phyloP scores from a whole-genome alignment of 2,113 vertebrate genomes.

The Anarhynchus alexandrinus region DNA sequence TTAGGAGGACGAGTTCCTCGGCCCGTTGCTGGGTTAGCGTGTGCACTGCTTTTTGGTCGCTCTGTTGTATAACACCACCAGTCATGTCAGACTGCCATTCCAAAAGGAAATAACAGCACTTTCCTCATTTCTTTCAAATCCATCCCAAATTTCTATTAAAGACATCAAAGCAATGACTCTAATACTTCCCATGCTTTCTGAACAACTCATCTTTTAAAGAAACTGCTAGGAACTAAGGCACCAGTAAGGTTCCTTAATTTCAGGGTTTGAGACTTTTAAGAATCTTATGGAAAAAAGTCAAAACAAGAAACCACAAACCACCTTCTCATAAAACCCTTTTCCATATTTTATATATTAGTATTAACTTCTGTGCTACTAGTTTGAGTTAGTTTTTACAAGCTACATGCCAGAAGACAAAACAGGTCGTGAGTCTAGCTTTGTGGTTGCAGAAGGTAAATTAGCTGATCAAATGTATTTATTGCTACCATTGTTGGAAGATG shows the following conservation, averaged over 20 bases:
- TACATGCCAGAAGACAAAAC: neutral
- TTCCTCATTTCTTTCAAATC: slow-evolving; percentile 17
- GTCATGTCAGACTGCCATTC: slow-evolving; percentile 10
- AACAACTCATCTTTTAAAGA: slow-evolving; percentile 10
- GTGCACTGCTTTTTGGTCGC: neutral
- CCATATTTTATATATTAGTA: neutral
- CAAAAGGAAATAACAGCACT: slow-evolving; percentile 51
- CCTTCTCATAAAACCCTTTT: neutral
- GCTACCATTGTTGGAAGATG: neutral
- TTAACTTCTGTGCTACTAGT: neutral
- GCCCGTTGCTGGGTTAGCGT: neutral
- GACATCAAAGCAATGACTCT: slow-evolving; percentile 42
- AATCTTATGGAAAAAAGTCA: neutral
- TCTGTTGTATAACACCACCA: slow-evolving; percentile 5
- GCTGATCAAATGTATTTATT: neutral
- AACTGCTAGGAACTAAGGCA: slow-evolving; percentile 3
- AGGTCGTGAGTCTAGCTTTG: neutral
- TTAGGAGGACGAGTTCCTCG: neutral
- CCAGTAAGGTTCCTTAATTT: neutral
- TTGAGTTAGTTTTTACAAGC: neutral
- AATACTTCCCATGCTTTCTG: slow-evolving; percentile 33
- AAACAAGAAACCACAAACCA: neutral
- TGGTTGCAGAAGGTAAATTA: neutral
- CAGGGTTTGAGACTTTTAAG: neutral
- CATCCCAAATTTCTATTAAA: slow-evolving; percentile 33